phyloP scores from a whole-genome alignment of 2,113 vertebrate species.

The Daubentonia madagascariensis region DNA sequence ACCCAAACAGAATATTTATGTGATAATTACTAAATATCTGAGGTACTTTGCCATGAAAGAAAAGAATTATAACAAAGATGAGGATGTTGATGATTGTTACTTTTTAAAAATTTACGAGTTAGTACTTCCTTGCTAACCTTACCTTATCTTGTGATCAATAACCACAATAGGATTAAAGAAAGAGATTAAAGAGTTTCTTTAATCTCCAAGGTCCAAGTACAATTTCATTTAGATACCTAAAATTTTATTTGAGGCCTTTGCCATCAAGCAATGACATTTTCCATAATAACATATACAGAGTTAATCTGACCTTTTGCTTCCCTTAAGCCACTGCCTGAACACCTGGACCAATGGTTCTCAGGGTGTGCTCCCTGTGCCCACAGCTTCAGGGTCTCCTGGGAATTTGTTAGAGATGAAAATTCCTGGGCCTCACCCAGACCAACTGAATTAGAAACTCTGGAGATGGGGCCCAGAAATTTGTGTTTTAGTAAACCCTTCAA shows the following conservation, averaged over 20 bases:
- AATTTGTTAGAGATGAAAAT: background rate
- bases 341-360: background rate
- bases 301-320: background rate
- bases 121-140: background rate
- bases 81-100: background rate
- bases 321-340: background rate
- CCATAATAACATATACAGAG: background rate
- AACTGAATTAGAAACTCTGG: background rate
- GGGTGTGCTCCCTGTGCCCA: background rate
- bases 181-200: too few relatives aligned
- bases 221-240: background rate
- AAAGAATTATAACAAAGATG: background rate
- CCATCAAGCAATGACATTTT: background rate
- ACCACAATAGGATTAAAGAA: background rate
- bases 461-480: background rate
- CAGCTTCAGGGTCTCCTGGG: background rate
- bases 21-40: background rate
- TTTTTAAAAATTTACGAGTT: background rate
- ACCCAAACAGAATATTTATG: background rate
- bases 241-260: constrained; percentile 15
- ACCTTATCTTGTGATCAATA: background rate
- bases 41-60: background rate
- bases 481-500: background rate
- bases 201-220: background rate
- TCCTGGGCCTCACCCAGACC: background rate